Conservation (phyloP, 1,140 invertebrate genomes). For the Drosophila obscura region DNA sequence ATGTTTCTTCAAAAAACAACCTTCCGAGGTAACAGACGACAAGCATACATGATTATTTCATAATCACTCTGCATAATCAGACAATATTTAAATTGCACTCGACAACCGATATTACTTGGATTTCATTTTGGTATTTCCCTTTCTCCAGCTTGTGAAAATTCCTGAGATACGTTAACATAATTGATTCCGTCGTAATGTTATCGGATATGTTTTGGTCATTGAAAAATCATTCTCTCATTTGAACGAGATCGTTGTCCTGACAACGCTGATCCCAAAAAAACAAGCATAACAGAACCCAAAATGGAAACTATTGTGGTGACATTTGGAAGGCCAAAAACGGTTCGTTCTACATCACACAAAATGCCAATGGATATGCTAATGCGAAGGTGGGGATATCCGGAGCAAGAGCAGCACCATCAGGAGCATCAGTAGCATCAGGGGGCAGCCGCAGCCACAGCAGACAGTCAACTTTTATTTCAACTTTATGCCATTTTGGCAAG, state of each 20-base stretch:
- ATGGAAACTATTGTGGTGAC: constrained; percentile 34
- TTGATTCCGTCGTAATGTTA: constrained; percentile 3
- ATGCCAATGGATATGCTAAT: constrained; percentile 62
- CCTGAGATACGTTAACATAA: constrained; percentile 3
- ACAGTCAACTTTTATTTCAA: constrained; percentile 72
- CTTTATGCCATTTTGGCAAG: constrained; percentile 71
- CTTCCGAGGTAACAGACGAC: too few relatives aligned
- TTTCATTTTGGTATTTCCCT: not conserved
- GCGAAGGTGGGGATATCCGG: constrained; percentile 38
- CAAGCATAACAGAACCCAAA: not conserved
- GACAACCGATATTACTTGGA: constrained; percentile 1
- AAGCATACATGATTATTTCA: too few relatives aligned
- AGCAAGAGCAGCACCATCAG: not conserved
- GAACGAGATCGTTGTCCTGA: constrained; percentile 39
- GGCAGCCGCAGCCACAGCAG: constrained; percentile 29
- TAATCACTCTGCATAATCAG: too few relatives aligned
- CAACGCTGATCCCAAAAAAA: constrained; percentile 39
- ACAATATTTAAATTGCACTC: constrained; percentile 1
- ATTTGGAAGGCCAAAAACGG: constrained; percentile 37
- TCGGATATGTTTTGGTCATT: constrained; percentile 11
- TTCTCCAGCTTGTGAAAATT: constrained; percentile 1
- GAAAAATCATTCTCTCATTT: not conserved
- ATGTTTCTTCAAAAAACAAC: too few relatives aligned
- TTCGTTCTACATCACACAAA: constrained; percentile 42
- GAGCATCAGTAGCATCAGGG: constrained; percentile 5